These are phyloP conservation scores for Ferdinandea cuprea DNA, from an alignment of 2,888 invertebrate genomes.

Conservation along the genomic window DNA sequence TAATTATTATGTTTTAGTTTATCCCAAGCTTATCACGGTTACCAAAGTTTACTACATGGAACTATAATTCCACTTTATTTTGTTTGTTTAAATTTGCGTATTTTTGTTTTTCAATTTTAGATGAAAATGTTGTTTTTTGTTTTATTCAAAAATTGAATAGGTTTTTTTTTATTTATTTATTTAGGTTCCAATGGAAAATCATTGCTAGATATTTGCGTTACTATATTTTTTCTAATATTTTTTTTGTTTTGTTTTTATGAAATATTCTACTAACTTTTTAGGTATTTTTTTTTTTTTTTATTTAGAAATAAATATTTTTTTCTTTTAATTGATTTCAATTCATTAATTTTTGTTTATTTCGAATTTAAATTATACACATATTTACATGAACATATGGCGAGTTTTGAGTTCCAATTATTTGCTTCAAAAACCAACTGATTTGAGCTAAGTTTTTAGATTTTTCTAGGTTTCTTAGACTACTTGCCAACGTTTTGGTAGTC, in stretches of 20 bases:
- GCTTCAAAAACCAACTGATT: constrained; percentile 57
- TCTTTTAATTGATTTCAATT: constrained; percentile 21
- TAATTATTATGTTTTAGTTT: constrained; percentile 24
- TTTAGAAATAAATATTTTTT: constrained; percentile 2
- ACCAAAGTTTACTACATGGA: constrained; percentile 47
- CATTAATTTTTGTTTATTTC: constrained; percentile 14
- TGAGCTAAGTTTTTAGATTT: constrained; percentile 20
- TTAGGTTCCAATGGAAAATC: constrained; percentile 61
- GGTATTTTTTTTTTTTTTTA: constrained; percentile 24
- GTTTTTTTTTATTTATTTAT: constrained; percentile 40
- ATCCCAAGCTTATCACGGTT: constrained; percentile 71
- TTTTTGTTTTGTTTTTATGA: constrained; percentile 46
- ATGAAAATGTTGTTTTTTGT: constrained; percentile 41
- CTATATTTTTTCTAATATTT: constrained; percentile 38
- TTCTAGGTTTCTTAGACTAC: not conserved
- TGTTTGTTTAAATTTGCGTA: constrained; percentile 10
- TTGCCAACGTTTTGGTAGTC: not conserved
- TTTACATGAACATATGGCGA: constrained; percentile 72
- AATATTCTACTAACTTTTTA: constrained; percentile 44
- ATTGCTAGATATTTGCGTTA: constrained; percentile 48
- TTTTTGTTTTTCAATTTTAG: constrained; percentile 32
- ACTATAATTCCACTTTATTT: constrained; percentile 29
- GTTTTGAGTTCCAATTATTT: constrained; percentile 72
- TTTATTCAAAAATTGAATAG: constrained; percentile 39
- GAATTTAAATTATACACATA: constrained; percentile 65